These are phyloP conservation scores for Gallinago jamesoni DNA, from an alignment of 2,113 vertebrate species.

Conservation along the genomic window DNA sequence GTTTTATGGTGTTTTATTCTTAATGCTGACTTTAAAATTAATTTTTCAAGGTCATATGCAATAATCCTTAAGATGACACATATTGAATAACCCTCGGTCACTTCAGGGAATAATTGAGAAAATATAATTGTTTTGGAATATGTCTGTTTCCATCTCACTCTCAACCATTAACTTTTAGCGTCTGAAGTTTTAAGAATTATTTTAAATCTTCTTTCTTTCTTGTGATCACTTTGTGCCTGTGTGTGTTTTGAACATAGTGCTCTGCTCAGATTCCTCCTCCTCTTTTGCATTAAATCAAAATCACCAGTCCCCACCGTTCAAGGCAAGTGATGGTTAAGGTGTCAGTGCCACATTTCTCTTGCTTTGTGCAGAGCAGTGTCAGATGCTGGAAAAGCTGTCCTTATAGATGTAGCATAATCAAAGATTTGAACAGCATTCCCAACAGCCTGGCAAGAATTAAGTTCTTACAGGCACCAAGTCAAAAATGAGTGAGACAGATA, in stretches of 20 bases:
- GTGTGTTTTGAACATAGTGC: background rate
- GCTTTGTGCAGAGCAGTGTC: background rate
- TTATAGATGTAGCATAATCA: background rate
- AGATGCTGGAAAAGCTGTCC: background rate
- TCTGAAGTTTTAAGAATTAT: background rate
- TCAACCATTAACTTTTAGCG: background rate
- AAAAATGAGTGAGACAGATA: background rate
- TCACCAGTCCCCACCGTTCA: background rate
- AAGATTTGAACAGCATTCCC: background rate
- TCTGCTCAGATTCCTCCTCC: background rate
- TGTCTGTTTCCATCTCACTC: background rate
- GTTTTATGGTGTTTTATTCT: background rate
- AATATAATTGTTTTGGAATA: background rate
- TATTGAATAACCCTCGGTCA: background rate
- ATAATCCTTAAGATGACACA: background rate
- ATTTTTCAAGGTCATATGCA: background rate
- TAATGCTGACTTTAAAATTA: background rate
- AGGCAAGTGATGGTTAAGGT: background rate
- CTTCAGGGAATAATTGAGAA: background rate
- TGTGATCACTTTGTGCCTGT: background rate
- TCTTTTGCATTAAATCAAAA: background rate
- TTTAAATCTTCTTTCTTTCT: background rate
- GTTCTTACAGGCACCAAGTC: background rate
- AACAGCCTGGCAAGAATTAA: conserved; percentile 9
- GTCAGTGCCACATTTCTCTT: background rate